phyloP scores from a whole-genome alignment of 1,140 invertebrate species.

The Hirudo medicinalis region DNA sequence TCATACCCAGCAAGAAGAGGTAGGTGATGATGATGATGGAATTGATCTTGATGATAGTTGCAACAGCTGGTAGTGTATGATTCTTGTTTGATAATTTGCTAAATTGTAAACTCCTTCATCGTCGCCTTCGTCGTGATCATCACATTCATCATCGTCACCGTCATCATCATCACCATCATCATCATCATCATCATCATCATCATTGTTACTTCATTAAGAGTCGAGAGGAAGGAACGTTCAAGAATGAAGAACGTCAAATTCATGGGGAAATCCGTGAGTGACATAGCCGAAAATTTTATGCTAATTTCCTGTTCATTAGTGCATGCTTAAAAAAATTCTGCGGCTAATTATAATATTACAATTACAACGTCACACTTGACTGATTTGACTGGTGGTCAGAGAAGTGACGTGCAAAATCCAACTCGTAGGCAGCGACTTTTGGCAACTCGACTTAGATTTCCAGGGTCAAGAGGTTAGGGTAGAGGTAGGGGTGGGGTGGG shows the following conservation, averaged over 20 bases:
- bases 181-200: neutral
- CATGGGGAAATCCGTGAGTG: slow-evolving; percentile 49
- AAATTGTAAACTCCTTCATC: no score
- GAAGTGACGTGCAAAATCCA: no score
- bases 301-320: no score
- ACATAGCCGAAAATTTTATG: no score
- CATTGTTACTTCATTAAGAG: slow-evolving; percentile 29
- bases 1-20: slow-evolving; percentile 54
- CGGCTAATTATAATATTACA: no score
- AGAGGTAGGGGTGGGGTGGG: neutral
- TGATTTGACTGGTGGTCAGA: no score
- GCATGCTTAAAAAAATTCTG: no score
- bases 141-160: no score
- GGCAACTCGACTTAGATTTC: no score
- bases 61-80: neutral
- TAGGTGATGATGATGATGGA: slow-evolving; percentile 20
- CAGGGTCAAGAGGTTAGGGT: neutral
- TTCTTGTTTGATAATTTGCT: no score
- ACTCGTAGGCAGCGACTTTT: no score
- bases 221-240: slow-evolving; percentile 85
- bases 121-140: neutral
- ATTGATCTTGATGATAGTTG: neutral
- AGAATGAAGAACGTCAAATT: slow-evolving; percentile 93
- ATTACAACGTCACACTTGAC: no score
- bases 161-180: neutral